Evolutionary conservation across 2,113 vertebrate genomes (phyloP).

Genomic region (Centropus bengalensis): DNA sequence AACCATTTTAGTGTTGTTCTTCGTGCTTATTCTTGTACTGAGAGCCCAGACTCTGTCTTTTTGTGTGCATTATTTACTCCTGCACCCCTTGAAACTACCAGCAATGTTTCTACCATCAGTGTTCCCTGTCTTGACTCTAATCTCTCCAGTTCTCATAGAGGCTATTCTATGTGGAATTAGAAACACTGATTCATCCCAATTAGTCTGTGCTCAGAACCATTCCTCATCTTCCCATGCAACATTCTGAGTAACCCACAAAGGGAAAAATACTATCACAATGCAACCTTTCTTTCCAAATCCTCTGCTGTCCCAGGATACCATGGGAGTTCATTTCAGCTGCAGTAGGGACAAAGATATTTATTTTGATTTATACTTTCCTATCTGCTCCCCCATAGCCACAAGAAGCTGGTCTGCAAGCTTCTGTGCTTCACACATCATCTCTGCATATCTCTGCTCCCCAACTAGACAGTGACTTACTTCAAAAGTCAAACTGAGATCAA

Average conservation of each 20-base stretch:
- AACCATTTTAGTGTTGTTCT: neutral
- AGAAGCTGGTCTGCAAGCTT: slow-evolving; percentile 5
- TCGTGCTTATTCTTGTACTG: neutral
- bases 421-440: neutral
- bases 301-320: slow-evolving; percentile 23
- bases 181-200: slow-evolving; percentile 26
- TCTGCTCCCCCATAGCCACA: slow-evolving; percentile 3
- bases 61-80: neutral
- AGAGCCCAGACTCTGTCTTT: neutral
- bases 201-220: neutral
- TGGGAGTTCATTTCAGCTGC: neutral
- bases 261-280: slow-evolving; percentile 20
- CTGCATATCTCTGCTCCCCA: neutral
- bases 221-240: slow-evolving; percentile 13
- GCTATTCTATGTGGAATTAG: neutral
- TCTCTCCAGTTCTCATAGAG: slow-evolving; percentile 10
- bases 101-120: neutral
- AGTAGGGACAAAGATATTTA: slow-evolving; percentile 23
- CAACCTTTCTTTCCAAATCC: slow-evolving; percentile 47
- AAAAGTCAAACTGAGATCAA: slow-evolving; percentile 65
- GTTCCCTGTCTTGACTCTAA: neutral
- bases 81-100: neutral
- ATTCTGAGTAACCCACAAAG: slow-evolving; percentile 4
- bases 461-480: slow-evolving; percentile 44
- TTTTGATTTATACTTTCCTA: slow-evolving; percentile 64